Conservation (phyloP, 2,888 invertebrate species). For the Elaeidobius kamerunicus region DNA sequence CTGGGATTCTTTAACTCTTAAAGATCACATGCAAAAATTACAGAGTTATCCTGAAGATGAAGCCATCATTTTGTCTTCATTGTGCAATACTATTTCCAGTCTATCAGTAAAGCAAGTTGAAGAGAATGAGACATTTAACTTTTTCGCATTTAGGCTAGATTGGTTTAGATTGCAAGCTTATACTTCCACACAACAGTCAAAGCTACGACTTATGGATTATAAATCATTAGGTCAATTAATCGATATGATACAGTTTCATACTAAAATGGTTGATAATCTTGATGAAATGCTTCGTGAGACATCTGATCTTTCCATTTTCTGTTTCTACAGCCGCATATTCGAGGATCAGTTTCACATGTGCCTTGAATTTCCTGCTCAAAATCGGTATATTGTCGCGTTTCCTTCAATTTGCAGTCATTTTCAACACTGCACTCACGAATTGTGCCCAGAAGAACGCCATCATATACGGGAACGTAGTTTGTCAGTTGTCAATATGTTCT, state of each 20-base stretch:
- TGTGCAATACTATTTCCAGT: constrained; percentile 84
- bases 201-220: constrained; percentile 76
- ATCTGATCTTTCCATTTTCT: constrained; percentile 95
- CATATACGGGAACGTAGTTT: constrained; percentile 94
- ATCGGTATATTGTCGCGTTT: constrained; percentile 96
- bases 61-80: constrained; percentile 86
- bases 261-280: constrained; percentile 96
- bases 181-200: constrained; percentile 80
- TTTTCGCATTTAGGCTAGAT: constrained; percentile 86
- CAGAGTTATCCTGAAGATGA: constrained; percentile 92
- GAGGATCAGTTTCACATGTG: constrained; percentile 99
- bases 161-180: constrained; percentile 97
- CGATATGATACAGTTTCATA: constrained; percentile 95
- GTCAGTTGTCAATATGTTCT: constrained; percentile 93
- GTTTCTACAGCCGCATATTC: constrained; percentile 95
- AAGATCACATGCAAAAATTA: constrained; percentile 77
- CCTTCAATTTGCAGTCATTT: constrained; percentile 98
- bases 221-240: constrained; percentile 85
- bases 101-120: constrained; percentile 93
- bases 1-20: constrained; percentile 91
- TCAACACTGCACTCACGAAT: constrained; percentile 94
- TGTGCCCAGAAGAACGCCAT: constrained; percentile 97
- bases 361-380: constrained; percentile 97
- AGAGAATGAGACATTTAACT: constrained; percentile 93
- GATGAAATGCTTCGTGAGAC: constrained; percentile 97